Evolutionary conservation across 35 echinoderm and acorn worm genomes (phyloP).

Genomic region (Anneissia japonica): DNA sequence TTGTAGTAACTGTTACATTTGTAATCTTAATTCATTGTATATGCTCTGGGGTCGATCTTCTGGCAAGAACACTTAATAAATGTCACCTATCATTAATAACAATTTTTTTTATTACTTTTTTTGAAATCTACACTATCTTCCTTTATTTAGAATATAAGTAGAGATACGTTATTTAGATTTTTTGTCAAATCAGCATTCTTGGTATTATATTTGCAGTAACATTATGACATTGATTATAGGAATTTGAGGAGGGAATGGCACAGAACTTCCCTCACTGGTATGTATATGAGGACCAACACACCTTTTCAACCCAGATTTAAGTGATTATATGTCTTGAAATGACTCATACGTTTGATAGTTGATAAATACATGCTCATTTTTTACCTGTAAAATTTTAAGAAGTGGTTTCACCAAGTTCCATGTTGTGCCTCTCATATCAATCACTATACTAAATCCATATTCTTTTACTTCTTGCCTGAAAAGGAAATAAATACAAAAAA

Average conservation of each 20-base stretch:
- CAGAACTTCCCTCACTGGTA: not conserved
- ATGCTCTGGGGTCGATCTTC: no score
- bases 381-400: constrained; percentile 85
- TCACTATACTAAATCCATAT: constrained; percentile 83
- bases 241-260: not conserved
- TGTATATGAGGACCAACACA: not conserved
- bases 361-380: not conserved
- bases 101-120: no score
- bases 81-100: no score
- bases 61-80: no score
- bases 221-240: not conserved
- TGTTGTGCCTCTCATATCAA: constrained; percentile 88
- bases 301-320: not conserved
- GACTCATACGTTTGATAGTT: not conserved
- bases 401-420: constrained; percentile 82
- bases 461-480: constrained; percentile 72
- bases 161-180: no score
- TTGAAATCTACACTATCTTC: no score
- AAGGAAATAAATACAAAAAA: constrained; percentile 26
- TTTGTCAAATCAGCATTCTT: no score
- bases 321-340: not conserved
- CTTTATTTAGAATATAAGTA: no score
- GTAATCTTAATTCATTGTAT: no score
- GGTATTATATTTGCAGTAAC: no score
- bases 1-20: no score